Percentiles rank a stretch among this genome's conserved stretches.
These are phyloP conservation scores for Caiman crocodilus DNA, from an alignment of 2,797 vertebrate genomes.

Conservation along the genomic window DNA sequence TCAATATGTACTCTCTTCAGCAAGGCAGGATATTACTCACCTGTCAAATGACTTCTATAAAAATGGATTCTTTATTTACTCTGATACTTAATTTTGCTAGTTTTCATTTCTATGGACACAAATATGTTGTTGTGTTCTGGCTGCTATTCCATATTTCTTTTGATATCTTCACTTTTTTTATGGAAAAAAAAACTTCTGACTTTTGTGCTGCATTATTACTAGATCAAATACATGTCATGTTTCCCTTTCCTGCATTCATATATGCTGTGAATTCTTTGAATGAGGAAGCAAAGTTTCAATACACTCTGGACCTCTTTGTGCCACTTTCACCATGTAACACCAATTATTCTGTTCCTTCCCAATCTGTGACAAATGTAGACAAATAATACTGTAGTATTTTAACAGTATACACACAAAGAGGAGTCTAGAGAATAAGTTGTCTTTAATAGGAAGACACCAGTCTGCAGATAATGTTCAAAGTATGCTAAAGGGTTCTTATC, in stretches of 20 bases:
- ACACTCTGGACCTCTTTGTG: not conserved
- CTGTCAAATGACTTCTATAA: fast-evolving
- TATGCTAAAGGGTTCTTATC: not conserved
- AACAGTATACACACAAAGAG: not conserved
- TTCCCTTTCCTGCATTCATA: not conserved
- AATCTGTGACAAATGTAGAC: not conserved
- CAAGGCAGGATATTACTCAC: not conserved
- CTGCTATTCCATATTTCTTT: not conserved
- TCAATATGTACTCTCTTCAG: not conserved
- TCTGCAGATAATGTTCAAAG: not conserved
- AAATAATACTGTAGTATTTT: not conserved
- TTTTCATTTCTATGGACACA: not conserved
- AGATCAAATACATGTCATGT: not conserved
- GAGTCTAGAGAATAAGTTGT: not conserved
- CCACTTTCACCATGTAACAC: not conserved
- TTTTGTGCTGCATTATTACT: not conserved
- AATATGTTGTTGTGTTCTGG: not conserved
- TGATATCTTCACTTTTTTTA: not conserved
- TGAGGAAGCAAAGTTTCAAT: not conserved
- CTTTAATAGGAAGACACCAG: not conserved
- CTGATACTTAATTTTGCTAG: not conserved
- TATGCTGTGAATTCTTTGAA: not conserved
- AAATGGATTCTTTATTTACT: not conserved
- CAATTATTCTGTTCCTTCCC: not conserved
- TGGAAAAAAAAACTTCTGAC: not conserved